phyloP scores from a whole-genome alignment of 2,888 invertebrate genomes.

The Acleris emargana region DNA sequence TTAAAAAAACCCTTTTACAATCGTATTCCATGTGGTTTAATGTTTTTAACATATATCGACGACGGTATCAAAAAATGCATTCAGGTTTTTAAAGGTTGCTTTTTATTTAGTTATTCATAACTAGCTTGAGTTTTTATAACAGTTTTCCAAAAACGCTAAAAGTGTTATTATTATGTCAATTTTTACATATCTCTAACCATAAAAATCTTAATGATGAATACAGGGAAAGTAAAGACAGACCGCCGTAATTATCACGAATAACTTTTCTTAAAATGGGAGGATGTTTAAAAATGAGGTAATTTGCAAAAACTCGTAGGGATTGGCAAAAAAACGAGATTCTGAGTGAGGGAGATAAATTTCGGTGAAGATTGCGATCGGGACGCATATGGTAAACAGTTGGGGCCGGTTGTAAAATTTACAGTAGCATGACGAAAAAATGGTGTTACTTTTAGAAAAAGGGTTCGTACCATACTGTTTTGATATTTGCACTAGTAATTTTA shows the following conservation, averaged over 20 bases:
- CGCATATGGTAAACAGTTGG: constrained; percentile 68
- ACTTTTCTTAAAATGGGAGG: constrained; percentile 41
- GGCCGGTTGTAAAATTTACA: constrained; percentile 57
- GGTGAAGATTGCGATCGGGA: constrained; percentile 61
- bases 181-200: constrained; percentile 39
- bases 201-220: constrained; percentile 46
- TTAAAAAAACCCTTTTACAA: too few species aligned
- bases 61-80: too few species aligned
- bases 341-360: constrained; percentile 58
- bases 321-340: constrained; percentile 47
- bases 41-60: too few species aligned
- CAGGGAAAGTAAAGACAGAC: constrained; percentile 44
- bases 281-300: constrained; percentile 52
- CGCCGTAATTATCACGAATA: constrained; percentile 53
- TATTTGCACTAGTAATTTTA: neutral
- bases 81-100: too few species aligned
- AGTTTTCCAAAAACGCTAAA: neutral
- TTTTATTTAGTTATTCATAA: too few species aligned
- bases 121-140: too few species aligned
- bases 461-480: neutral
- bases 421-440: constrained; percentile 45
- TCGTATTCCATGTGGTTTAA: too few species aligned
- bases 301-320: constrained; percentile 51
- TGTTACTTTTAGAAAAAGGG: constrained; percentile 24
- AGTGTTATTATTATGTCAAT: neutral